phyloP scores from a whole-genome alignment of 2,888 invertebrate genomes.

The Spilosoma lubricipeda region DNA sequence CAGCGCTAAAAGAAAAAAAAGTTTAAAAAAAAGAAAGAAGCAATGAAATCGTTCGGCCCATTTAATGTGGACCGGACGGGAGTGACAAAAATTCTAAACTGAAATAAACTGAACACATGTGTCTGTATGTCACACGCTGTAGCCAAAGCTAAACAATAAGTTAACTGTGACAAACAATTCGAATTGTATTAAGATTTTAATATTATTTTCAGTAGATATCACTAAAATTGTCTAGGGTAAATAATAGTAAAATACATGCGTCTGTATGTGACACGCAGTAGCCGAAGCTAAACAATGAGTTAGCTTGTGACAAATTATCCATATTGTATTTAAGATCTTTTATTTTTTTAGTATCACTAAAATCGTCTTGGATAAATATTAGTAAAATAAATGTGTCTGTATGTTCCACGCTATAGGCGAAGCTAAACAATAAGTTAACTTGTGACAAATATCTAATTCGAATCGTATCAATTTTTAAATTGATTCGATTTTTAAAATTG shows the following conservation, averaged over 20 bases:
- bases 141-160: slow-evolving; percentile 38
- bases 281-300: slow-evolving; percentile 39
- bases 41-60: slow-evolving; percentile 83
- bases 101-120: slow-evolving; percentile 85
- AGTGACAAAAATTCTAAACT: slow-evolving; percentile 83
- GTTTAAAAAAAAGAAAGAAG: slow-evolving; percentile 66
- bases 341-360: background rate
- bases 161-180: slow-evolving; percentile 19
- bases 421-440: slow-evolving; percentile 35
- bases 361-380: too few species aligned
- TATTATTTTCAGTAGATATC: background rate
- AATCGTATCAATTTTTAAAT: slow-evolving; percentile 12
- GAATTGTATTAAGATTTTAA: slow-evolving; percentile 11
- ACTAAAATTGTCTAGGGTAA: background rate
- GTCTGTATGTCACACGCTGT: slow-evolving; percentile 69
- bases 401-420: too few species aligned
- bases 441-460: slow-evolving; percentile 15
- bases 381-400: slow-evolving; percentile 74
- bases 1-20: slow-evolving; percentile 59
- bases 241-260: slow-evolving; percentile 71
- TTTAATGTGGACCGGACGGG: slow-evolving; percentile 85
- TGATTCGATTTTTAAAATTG: background rate
- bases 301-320: slow-evolving; percentile 18
- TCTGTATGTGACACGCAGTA: slow-evolving; percentile 66
- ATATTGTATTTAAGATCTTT: slow-evolving; percentile 11